Evolutionary conservation across 2,888 invertebrate species (phyloP).

Genomic region (Yponomeuta plumbellus): DNA sequence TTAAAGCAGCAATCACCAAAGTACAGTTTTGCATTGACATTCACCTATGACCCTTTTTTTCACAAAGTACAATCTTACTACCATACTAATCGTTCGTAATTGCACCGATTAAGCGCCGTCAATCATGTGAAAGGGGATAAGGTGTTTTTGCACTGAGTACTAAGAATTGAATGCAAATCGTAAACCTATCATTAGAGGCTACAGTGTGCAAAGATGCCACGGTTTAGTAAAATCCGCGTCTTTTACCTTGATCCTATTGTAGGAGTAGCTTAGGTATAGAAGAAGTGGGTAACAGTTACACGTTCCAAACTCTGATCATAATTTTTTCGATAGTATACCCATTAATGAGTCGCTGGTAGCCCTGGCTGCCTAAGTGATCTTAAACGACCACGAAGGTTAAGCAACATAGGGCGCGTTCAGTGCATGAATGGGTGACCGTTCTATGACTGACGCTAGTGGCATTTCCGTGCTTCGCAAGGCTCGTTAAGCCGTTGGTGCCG

Average conservation of each 20-base stretch:
- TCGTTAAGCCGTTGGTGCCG: too few species aligned
- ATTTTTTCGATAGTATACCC: too few species aligned
- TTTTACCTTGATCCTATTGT: neutral
- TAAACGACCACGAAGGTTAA: too few species aligned
- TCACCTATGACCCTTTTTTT: slow-evolving; percentile 1
- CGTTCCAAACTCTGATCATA: too few species aligned
- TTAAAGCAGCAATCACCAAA: neutral
- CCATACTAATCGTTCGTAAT: slow-evolving; percentile 6
- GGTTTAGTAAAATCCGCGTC: neutral
- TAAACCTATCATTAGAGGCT: slow-evolving; percentile 3
- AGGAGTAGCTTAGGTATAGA: neutral
- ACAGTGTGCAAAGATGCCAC: neutral
- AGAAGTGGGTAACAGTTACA: neutral
- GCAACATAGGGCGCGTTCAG: too few species aligned
- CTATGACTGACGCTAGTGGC: too few species aligned
- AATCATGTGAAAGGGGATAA: slow-evolving; percentile 13
- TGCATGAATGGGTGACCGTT: too few species aligned
- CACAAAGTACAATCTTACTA: neutral
- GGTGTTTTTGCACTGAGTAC: neutral
- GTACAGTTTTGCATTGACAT: slow-evolving; percentile 1
- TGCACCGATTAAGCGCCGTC: slow-evolving; percentile 7
- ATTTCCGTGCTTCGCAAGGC: too few species aligned
- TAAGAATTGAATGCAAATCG: neutral
- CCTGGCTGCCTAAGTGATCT: too few species aligned
- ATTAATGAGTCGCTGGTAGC: too few species aligned